These are phyloP conservation scores for Syngnathus acus DNA, from an alignment of 2,797 vertebrate species.

Conservation along the genomic window DNA sequence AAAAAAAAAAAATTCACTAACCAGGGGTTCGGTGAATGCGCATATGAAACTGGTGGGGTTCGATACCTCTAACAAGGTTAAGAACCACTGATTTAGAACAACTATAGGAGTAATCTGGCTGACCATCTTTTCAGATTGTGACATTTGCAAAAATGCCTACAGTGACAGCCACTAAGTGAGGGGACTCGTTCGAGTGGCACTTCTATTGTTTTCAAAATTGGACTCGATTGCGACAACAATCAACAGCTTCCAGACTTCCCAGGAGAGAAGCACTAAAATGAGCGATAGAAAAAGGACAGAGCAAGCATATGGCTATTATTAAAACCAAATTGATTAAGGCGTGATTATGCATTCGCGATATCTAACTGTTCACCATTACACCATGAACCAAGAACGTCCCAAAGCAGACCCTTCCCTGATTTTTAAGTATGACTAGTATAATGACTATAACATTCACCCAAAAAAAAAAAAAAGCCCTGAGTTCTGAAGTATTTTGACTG, in stretches of 20 bases:
- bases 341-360: background rate
- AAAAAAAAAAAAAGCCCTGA: background rate
- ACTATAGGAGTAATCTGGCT: too few relatives aligned
- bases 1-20: too few relatives aligned
- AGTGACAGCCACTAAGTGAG: background rate
- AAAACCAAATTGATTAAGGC: background rate
- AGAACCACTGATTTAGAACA: too few relatives aligned
- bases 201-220: background rate
- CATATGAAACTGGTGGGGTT: too few relatives aligned
- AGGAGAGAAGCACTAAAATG: background rate
- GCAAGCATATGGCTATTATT: background rate
- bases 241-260: background rate
- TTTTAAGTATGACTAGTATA: background rate
- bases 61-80: too few relatives aligned
- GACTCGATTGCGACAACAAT: background rate
- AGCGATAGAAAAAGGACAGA: background rate
- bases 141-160: background rate
- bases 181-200: background rate
- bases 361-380: background rate
- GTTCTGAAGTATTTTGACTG: background rate
- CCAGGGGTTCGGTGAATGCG: too few relatives aligned
- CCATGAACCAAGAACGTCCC: background rate
- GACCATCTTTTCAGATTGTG: background rate
- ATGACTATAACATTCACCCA: background rate
- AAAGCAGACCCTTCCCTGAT: background rate